phyloP scores from a whole-genome alignment of 2,888 invertebrate species.

The Monoplex corrugatus region DNA sequence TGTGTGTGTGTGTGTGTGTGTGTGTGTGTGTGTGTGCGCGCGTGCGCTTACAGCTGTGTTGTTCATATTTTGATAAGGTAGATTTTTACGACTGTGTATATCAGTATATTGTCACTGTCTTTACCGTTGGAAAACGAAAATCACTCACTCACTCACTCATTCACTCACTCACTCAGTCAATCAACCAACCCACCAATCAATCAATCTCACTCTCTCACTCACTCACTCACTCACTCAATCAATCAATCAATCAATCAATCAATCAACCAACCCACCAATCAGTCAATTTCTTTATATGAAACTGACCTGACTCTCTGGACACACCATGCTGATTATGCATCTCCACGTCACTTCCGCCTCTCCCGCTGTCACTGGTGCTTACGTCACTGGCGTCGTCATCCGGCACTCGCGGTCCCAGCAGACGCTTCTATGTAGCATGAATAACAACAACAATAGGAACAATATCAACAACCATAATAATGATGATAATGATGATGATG shows the following conservation, averaged over 20 bases:
- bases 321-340: conserved; percentile 58
- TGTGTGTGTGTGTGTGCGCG: no score
- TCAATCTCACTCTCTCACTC: no score
- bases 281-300: not conserved
- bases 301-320: conserved; percentile 60
- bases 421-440: conserved; percentile 23
- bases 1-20: no score
- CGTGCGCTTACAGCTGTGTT: not conserved
- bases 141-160: not conserved
- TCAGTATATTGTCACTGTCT: no score
- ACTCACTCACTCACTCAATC: not conserved
- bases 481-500: no score
- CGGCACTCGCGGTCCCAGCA: conserved; percentile 43
- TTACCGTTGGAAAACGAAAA: not conserved
- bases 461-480: no score
- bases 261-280: not conserved
- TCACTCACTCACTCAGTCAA: not conserved
- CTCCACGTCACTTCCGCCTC: conserved; percentile 65
- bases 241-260: not conserved
- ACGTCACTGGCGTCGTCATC: conserved; percentile 61
- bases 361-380: conserved; percentile 63
- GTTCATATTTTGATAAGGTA: no score
- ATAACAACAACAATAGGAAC: no score
- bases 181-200: not conserved
- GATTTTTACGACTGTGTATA: no score